Base-by-base conservation (phyloP, 2,888 invertebrate species). In the Drosophila nr. perissopoda region DNA sequence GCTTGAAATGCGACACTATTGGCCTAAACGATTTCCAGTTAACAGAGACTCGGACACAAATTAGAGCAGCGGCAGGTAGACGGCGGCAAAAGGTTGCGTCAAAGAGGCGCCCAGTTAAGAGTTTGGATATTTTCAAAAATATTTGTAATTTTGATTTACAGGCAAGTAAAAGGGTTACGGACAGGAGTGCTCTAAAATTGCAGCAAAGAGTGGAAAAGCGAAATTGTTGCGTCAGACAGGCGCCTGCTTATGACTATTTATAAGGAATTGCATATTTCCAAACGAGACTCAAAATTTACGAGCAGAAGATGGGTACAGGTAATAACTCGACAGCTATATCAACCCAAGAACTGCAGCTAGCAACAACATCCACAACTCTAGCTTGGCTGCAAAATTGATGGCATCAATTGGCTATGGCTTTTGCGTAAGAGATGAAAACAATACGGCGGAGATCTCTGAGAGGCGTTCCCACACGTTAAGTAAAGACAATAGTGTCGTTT, bases 1-100 rank as follows among this genome's bases (percentile, higher is more conserved):
- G 58, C 68, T 69, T 70, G 83, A 84, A 84, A 88, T 42, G 82
- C 84, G 82, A 89, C 88, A 89, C 84, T 82, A 76, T 79, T 71
- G 73, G 74, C 74, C 75, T 69, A 65, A 80, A 79, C 57, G 62
- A 75, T 67, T 89, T 89, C 84, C 82, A 74, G 79, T 77, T 84
- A 87, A 83, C 70, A 53, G 29, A 61, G 59, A 60, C 58, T 56
- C 46, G 57, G 34, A 60, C 52, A 69, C 76, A 81, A 88, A 83
- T 69, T 83, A 83, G 89, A 73, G 83, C 86, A 81, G 59, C 60
- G 70, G 8, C 72, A 88, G 83, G 83, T 86, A 88, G 70, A 46
- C 40, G 46, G 34, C 27, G 29, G 46, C 54, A n/a, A 29, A 5
- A 53, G 61, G 74, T 81, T 81, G 73, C 77, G 72, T 79, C 82